These are phyloP conservation scores for Ceratosolen solmsi DNA, from an alignment of 1,140 invertebrate genomes.

Conservation along the genomic window DNA sequence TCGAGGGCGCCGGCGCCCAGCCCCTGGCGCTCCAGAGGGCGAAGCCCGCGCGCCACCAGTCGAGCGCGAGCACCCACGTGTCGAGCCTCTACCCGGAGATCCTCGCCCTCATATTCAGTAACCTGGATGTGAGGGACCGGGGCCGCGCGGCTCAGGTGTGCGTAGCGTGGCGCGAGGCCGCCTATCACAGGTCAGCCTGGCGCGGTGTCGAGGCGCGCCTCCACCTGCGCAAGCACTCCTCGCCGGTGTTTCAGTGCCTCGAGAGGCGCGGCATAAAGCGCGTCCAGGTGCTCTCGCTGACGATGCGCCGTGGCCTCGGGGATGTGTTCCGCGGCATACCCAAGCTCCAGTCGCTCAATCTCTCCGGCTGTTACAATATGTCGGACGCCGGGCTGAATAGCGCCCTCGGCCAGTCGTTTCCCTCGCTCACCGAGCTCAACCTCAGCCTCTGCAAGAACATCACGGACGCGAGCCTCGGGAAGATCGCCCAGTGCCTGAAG, in stretches of 20 bases:
- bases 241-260: conserved; percentile 88
- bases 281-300: conserved; percentile 92
- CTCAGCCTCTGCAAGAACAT: conserved; percentile 96
- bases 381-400: conserved; percentile 86
- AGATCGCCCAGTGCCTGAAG: conserved; percentile 88
- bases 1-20: conserved; percentile 73
- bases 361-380: conserved; percentile 95
- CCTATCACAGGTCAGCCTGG: conserved; percentile 94
- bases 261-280: conserved; percentile 89
- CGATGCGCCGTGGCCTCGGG: conserved; percentile 85
- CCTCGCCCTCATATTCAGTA: conserved; percentile 91
- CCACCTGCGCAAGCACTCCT: conserved; percentile 87
- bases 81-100: conserved; percentile 93
- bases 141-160: conserved; percentile 93
- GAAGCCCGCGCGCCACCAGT: conserved; percentile 50
- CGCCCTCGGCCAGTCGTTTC: conserved; percentile 83
- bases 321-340: conserved; percentile 91
- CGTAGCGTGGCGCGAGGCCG: conserved; percentile 90
- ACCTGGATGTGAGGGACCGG: conserved; percentile 90
- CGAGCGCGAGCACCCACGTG: conserved; percentile 81
- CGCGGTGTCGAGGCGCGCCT: conserved; percentile 92
- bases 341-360: conserved; percentile 88
- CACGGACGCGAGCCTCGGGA: conserved; percentile 86
- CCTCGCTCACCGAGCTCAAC: conserved; percentile 85
- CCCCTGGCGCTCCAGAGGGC: conserved; percentile 54